A percentile compares a stretch with the other conserved stretches of the same genome.
Evolutionary conservation across 1,140 invertebrate genomes (phyloP).

Genomic region (Caenorhabditis inopinata): DNA sequence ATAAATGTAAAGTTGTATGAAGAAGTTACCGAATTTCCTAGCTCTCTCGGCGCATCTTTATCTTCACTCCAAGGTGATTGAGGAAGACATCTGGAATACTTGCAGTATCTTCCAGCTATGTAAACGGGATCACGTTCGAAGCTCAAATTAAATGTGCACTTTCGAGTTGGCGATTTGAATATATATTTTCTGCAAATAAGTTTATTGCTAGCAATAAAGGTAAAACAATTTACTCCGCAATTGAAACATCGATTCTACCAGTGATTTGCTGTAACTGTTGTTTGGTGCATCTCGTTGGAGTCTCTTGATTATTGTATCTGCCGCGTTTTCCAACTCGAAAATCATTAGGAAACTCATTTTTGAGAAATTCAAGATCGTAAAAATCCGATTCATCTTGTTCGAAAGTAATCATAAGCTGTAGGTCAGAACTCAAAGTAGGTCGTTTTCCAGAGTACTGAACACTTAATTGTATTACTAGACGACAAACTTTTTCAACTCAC

Average conservation of each 20-base stretch:
- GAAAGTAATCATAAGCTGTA: slow-evolving; percentile 59
- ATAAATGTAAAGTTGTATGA: too few species aligned
- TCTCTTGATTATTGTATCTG: neutral
- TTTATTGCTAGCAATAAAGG: too few species aligned
- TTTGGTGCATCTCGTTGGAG: slow-evolving; percentile 22
- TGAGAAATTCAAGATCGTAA: slow-evolving; percentile 52
- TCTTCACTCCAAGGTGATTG: slow-evolving; percentile 61
- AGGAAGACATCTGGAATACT: slow-evolving; percentile 59
- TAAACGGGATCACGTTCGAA: slow-evolving; percentile 59
- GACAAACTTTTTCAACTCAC: slow-evolving; percentile 37
- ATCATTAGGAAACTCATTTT: slow-evolving; percentile 53
- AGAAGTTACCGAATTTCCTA: slow-evolving; percentile 47
- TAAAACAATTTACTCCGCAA: slow-evolving; percentile 50
- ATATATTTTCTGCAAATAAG: slow-evolving; percentile 50
- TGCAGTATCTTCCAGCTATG: slow-evolving; percentile 62
- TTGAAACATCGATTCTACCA: slow-evolving; percentile 42
- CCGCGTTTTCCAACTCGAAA: slow-evolving; percentile 38
- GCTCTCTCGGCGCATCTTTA: slow-evolving; percentile 42
- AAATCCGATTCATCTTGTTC: slow-evolving; percentile 59
- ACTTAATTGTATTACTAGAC: neutral
- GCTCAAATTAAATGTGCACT: slow-evolving; percentile 36
- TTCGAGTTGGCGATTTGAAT: slow-evolving; percentile 44
- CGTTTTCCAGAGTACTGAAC: slow-evolving; percentile 52
- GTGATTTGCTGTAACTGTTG: slow-evolving; percentile 38
- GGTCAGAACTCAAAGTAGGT: slow-evolving; percentile 57